Evolutionary conservation across 2,888 invertebrate species (phyloP), one percentile per base, ranked within the genome.

Genomic region (Mamestra brassicae): DNA sequence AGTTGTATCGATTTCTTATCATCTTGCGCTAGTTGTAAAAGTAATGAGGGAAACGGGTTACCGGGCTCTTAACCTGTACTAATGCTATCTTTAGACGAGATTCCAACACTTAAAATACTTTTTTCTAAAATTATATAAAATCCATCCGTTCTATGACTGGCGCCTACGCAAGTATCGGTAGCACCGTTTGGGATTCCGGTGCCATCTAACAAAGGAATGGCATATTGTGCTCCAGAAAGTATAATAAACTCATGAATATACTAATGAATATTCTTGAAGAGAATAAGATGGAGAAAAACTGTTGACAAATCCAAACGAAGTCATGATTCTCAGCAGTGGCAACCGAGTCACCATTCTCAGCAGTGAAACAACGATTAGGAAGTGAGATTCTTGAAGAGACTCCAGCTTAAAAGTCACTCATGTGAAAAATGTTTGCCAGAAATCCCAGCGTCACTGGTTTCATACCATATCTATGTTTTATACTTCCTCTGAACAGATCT

Each of bases 401-500:
- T 42, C n/a, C 15, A 42, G 38, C 11, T 42, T 60, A 38, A 52
- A 62, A 62, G 15, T 2, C 11, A 47, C 10, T 55, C 73, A 62
- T 57, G 36, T 36, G 58, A 36, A 61, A 65, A 74, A 63, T 42
- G 62, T 45, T 71, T 74, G 17, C 54, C 67, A 71, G 66, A 73
- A 67, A 47, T 57, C 55, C 6, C 17, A 58, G 50, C 63, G 52
- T 62, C 69, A 65, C 45, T 70, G 38, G 11, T 42, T 47, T 10
- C n/a, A 62, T 76, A 85, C 52, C 50, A 74, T 70, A 65, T 60
- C 34, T 68, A 70, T 55, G n/a, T 72, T 72, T 64, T 47, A 71
- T 71, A 77, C 58, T 85, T 78, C 52, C 60, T 65, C 50, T 73
- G 75, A 71, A 74, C 34, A 71, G 68, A 80, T 86, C 70, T 73